phyloP scores from a whole-genome alignment of 1,140 invertebrate species.

The Nebria ingens region DNA sequence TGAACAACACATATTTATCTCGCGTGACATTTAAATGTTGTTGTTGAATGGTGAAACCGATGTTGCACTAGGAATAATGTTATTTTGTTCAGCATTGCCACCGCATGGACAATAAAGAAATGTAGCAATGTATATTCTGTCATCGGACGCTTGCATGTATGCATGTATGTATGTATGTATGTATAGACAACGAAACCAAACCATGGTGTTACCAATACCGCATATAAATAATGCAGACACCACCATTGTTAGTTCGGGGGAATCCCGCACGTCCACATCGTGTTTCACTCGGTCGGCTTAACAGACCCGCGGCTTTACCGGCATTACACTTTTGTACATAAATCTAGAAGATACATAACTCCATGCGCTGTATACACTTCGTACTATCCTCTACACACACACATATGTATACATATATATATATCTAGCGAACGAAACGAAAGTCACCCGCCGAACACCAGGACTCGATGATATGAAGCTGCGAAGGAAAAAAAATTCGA shows the following conservation, averaged over 20 bases:
- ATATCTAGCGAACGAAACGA: too few relatives aligned
- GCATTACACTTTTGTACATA: conserved; percentile 34
- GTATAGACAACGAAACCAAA: too few relatives aligned
- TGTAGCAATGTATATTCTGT: conserved; percentile 7
- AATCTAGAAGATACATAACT: conserved; percentile 34
- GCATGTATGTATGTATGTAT: not conserved
- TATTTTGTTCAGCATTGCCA: too few relatives aligned
- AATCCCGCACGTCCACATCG: conserved; percentile 25
- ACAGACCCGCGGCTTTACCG: conserved; percentile 22
- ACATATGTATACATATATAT: too few relatives aligned
- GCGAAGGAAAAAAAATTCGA: not conserved
- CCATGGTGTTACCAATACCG: conserved; percentile 1
- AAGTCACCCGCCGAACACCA: too few relatives aligned
- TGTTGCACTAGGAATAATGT: too few relatives aligned
- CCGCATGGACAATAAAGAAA: conserved; percentile 1
- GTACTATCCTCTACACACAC: too few relatives aligned
- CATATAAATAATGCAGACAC: conserved; percentile 1
- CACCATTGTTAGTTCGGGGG: not conserved
- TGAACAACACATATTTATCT: too few relatives aligned
- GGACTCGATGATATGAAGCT: not conserved
- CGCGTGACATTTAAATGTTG: too few relatives aligned
- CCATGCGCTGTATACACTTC: conserved; percentile 9
- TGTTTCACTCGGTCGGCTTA: conserved; percentile 30
- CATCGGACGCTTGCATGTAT: conserved; percentile 1
- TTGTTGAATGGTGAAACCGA: too few relatives aligned